Base-by-base conservation (phyloP, 2,113 vertebrate species). In the Melospiza melodia region DNA sequence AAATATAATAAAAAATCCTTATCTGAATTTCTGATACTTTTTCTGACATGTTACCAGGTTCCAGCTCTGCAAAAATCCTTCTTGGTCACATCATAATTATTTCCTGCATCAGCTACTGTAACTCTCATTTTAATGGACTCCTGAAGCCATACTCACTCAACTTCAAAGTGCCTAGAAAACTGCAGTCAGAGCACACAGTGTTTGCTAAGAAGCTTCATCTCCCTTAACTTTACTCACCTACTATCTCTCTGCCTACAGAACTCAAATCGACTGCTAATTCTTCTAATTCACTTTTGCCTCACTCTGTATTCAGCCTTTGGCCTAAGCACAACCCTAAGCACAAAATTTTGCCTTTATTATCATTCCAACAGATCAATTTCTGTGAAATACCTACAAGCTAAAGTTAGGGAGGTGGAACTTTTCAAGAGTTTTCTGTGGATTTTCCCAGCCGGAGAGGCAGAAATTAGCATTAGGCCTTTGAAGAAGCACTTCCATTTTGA, bases 11-110 rank as follows among this genome's bases (percentile, higher is more conserved):
- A 51, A 19, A 69, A 35, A 37, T 25, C 28, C 21, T 92, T 58
- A 62, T 48, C 54, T 87, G 73, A 55, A 87, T 87, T 89, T 62
- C 62, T 55, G 57, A 28, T 46, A 6, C 28, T 84, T 85, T 89
- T 71, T 94, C 69, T 71, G 52, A 87, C 68, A 54, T 6, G 2
- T 33, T 91, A 84, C 63, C 59, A 52, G 30, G 94, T 87, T 92
- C 41, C 8, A 11, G 33, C 51, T 33, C 76, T 58, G 46, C 46
- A 77, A 68, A 84, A 85, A 66, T 80, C 37, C 27, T 59, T 89
- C 27, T 57, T 91, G 92, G 71, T 52, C 49, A 65, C 63, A 21
- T 33, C 59, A 57, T 77, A 92, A 94, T 91, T 92, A 95, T 93
- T 93, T 90, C 74, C 49, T 87, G 28, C 93, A 72, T 85, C 41